Evolutionary conservation across 2,113 vertebrate genomes (phyloP), one percentile per base, ranked within the genome.

Genomic region (Ceyx cyanopectus): DNA sequence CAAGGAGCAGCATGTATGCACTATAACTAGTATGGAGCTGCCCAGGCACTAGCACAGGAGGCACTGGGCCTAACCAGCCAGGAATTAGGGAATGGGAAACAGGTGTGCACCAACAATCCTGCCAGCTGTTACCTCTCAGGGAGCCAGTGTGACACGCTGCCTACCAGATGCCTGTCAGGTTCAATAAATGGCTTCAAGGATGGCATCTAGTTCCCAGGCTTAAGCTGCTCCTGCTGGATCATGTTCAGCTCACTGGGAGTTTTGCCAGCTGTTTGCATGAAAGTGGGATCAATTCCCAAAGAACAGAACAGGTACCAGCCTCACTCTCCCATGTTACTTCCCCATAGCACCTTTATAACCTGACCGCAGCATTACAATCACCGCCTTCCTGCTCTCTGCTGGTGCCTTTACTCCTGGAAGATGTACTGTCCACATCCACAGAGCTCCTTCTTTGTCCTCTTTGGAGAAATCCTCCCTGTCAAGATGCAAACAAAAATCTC

Each of bases 261-360:
- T 87, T 60, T 87, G 53, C 45, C 58, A 72, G 58, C 8, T 74
- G 16, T 72, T 84, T 85, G 13, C 37, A 24, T 21, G 41, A 34
- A 82, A 80, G 13, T 17, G 9, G 41, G 46, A 73, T 27, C 45
- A 17, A 14, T 69, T 69, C 41, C 30, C 1, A 1, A 62, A 50
- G 34, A 76, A 14, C 5, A 81, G 43, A 72, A 56, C 0, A 3
- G 14, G 11, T 0, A 0, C 18, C 54, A 94, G 26, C 23, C 29
- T 53, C 14, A 9, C 1, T 65, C 12, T 90, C 16, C 50, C 10
- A 5, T 46, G 21, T 30, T 73, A 50, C 12, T 24, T 89, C 19
- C 9, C 12, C 7, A 17, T 2, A 30, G 14, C 7, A 11, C 3
- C 19, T 3, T 50, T 75, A 16, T n/a, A 69, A 45, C 21, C 8